Base-by-base conservation (phyloP, 2,888 invertebrate species). In the Lepidonotus clava region DNA sequence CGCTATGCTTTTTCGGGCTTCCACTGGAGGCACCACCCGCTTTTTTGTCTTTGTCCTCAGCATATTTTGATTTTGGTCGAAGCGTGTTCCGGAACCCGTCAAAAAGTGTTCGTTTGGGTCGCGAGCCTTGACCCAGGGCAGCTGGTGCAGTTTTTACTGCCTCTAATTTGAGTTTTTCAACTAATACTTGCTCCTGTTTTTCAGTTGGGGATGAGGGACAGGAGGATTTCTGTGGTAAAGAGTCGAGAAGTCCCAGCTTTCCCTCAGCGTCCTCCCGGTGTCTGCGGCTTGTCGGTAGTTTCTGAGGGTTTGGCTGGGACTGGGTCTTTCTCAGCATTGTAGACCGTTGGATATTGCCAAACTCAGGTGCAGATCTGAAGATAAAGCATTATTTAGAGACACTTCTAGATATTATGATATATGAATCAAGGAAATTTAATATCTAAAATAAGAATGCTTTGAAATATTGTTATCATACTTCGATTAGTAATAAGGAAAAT, bases 1-100 rank as follows among this genome's bases (percentile, higher is more conserved):
- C 87, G 32, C 86, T 86, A 24, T 88, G 88, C 34, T 80, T 80
- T 4, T 28, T n/a, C 18, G 46, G 41, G 40, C 87, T 87, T 8
- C 38, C 36, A 21, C 2, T 56, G 6, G 32, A 11, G 2, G 56
- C 38, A 38, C 36, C 38, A 32, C 53, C 6, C 11, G 90, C 91
- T 87, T 90, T 95, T 36, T 18, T 11, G 46, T 80, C 80, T n/a
- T 46, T 41, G n/a, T 80, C 80, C 28, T 80, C 80, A 11, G 11
- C 28, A 18, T 18, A n/a, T 21, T 34, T 28, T n/a, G 80, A 80
- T 91, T 95, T 95, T 87, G 95, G 87, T 53, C 88, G 95, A 89
- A 96, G 93, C 6, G 96, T 96, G 93, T 95, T 95, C 89, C 95
- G 95, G 93, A 96, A 96, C 90, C 96, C 96, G 91, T 96, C 96